Evolutionary conservation across 2,888 invertebrate genomes (phyloP).

Genomic region (Tenthredo notha): DNA sequence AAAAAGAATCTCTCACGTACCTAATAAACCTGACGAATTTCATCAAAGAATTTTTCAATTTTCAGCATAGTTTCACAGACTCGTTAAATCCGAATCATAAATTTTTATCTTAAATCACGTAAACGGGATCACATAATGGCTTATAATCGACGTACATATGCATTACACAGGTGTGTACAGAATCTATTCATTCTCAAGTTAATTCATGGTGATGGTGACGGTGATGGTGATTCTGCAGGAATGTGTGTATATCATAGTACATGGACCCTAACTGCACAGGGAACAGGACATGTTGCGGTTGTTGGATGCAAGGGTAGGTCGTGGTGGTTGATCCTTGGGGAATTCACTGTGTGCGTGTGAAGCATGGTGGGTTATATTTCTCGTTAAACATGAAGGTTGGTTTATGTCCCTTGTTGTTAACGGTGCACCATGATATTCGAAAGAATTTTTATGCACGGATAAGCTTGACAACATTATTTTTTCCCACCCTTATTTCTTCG

Average conservation of each 20-base stretch:
- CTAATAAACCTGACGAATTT: neutral
- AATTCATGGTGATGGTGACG: constrained; percentile 5
- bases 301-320: neutral
- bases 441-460: neutral
- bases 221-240: neutral
- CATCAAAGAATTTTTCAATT: neutral
- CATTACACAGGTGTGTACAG: neutral
- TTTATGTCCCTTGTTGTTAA: constrained; percentile 17
- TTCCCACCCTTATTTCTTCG: neutral
- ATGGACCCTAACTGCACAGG: neutral
- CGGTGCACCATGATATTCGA: neutral
- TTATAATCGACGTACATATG: neutral
- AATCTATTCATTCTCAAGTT: neutral
- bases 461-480: constrained; percentile 1
- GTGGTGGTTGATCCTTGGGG: constrained; percentile 6
- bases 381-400: constrained; percentile 14
- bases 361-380: neutral
- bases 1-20: neutral
- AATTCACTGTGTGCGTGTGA: neutral
- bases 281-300: constrained; percentile 20
- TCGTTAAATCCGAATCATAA: neutral
- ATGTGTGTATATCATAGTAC: neutral
- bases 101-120: neutral
- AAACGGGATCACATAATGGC: neutral
- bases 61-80: neutral